phyloP scores from a whole-genome alignment of 2,797 vertebrate genomes.

The Xenops minutus region DNA sequence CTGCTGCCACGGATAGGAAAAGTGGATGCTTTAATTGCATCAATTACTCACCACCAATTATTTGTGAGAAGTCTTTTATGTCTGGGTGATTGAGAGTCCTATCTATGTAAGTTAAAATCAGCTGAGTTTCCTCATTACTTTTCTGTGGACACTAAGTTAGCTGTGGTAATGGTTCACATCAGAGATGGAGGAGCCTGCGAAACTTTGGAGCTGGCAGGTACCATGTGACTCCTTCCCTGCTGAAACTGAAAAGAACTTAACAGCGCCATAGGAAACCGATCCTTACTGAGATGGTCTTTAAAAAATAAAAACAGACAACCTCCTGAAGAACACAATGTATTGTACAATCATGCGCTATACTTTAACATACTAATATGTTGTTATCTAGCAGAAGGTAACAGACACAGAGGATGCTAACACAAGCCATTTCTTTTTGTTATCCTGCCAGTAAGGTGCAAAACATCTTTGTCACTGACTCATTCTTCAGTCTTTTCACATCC shows the following conservation, averaged over 20 bases:
- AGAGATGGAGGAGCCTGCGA: accelerated
- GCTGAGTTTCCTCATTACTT: not conserved
- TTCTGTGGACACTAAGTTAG: not conserved
- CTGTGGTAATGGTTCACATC: not conserved
- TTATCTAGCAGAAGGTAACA: not conserved
- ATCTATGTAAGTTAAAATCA: not conserved
- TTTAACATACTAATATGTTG: not conserved
- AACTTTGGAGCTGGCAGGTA: not conserved
- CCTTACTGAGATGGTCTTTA: not conserved
- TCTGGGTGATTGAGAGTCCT: not conserved
- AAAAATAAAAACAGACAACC: not conserved
- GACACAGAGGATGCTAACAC: not conserved
- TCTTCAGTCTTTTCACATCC: not conserved
- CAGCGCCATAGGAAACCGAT: not conserved
- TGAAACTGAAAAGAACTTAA: not conserved
- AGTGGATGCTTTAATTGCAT: conserved; percentile 24
- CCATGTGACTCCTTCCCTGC: not conserved
- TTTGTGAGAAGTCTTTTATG: not conserved
- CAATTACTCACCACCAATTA: not conserved
- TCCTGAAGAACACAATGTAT: not conserved
- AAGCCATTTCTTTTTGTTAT: not conserved
- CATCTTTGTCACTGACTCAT: not conserved
- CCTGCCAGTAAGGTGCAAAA: not conserved
- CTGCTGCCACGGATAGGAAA: not conserved
- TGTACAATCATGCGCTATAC: not conserved